These are phyloP conservation scores for Tenebrio molitor DNA, from an alignment of 1,140 invertebrate species.

Conservation along the genomic window DNA sequence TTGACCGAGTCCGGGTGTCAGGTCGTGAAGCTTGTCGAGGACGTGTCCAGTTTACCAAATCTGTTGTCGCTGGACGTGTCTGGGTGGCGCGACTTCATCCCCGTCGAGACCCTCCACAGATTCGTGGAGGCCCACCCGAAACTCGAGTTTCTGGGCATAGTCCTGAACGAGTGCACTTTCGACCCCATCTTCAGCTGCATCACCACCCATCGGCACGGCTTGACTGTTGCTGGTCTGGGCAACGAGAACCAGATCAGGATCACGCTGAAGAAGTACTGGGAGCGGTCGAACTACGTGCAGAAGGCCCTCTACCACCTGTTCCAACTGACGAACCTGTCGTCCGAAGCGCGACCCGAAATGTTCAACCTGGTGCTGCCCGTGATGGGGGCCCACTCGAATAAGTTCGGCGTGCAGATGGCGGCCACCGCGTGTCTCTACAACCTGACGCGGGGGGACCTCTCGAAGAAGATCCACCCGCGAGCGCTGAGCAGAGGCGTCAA, in stretches of 20 bases:
- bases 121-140: constrained; percentile 60
- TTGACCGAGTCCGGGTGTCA: constrained; percentile 56
- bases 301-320: constrained; percentile 82
- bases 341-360: constrained; percentile 72
- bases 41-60: constrained; percentile 72
- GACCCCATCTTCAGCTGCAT: constrained; percentile 58
- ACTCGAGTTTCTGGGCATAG: constrained; percentile 61
- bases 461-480: constrained; percentile 77
- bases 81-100: constrained; percentile 68
- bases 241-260: constrained; percentile 66
- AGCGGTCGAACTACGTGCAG: constrained; percentile 76
- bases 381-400: constrained; percentile 76
- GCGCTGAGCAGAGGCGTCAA: constrained; percentile 78
- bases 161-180: constrained; percentile 58
- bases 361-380: constrained; percentile 78
- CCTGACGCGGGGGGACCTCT: constrained; percentile 79
- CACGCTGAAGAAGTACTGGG: constrained; percentile 73
- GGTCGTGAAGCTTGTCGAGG: constrained; percentile 69
- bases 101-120: constrained; percentile 49
- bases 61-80: constrained; percentile 80
- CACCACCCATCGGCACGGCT: constrained; percentile 49
- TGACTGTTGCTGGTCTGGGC: constrained; percentile 61
- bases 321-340: constrained; percentile 68
- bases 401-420: constrained; percentile 82
- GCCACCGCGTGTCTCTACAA: constrained; percentile 88